These are phyloP conservation scores for Heloderma charlesbogerti DNA, from an alignment of 2,113 vertebrate genomes.

Conservation along the genomic window DNA sequence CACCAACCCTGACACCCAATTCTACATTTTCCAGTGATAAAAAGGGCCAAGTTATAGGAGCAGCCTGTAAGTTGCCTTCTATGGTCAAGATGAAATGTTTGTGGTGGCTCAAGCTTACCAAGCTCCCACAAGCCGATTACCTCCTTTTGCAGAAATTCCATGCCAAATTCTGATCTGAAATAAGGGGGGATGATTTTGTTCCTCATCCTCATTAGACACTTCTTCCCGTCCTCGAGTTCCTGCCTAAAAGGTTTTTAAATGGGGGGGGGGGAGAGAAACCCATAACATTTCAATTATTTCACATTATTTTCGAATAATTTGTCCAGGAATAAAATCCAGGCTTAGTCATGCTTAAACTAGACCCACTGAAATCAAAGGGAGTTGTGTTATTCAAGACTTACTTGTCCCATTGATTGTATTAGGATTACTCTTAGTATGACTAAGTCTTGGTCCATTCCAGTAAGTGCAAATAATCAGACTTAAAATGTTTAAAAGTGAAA, in stretches of 20 bases:
- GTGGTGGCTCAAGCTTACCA: background rate
- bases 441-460: too few relatives aligned
- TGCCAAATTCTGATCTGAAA: conserved; percentile 83
- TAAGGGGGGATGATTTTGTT: conserved; percentile 79
- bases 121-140: conserved; percentile 60
- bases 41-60: background rate
- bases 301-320: background rate
- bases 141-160: conserved; percentile 62
- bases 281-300: background rate
- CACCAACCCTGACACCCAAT: background rate
- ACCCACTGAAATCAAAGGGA: too few relatives aligned
- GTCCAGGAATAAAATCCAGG: background rate
- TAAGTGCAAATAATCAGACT: background rate
- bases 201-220: conserved; percentile 73
- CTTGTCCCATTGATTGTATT: too few relatives aligned
- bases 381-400: too few relatives aligned
- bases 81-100: background rate
- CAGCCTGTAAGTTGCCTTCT: too few relatives aligned
- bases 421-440: too few relatives aligned
- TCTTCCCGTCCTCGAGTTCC: conserved; percentile 76
- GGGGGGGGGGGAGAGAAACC: conserved; percentile 20
- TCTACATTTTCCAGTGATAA: background rate
- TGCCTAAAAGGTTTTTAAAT: conserved; percentile 70
- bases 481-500: conserved; percentile 16
- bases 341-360: too few relatives aligned